phyloP scores from a whole-genome alignment of 1,140 invertebrate genomes.

The Homarus americanus region DNA sequence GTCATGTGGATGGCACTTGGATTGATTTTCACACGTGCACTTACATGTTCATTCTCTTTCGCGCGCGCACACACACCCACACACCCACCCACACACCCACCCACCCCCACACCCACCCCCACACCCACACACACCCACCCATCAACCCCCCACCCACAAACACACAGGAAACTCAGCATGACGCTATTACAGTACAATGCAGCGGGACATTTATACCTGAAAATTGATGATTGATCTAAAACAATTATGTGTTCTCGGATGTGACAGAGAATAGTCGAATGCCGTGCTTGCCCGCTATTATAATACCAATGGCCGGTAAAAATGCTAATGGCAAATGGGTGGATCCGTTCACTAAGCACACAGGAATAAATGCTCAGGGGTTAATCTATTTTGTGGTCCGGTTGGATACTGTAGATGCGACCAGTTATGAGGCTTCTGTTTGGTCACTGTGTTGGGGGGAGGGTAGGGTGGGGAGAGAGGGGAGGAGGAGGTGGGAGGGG shows the following conservation, averaged over 20 bases:
- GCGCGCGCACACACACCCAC: too few relatives aligned
- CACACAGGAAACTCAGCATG: neutral
- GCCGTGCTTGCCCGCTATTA: neutral
- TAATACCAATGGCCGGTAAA: neutral
- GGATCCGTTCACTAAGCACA: neutral
- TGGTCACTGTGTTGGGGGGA: too few relatives aligned
- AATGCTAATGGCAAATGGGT: constrained; percentile 12
- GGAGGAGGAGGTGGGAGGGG: neutral
- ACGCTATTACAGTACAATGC: neutral
- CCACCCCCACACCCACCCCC: too few relatives aligned
- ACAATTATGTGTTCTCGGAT: neutral
- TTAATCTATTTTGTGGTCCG: neutral
- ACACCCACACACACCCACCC: neutral
- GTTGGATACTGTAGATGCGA: neutral
- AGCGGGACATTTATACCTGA: neutral
- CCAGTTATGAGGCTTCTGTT: too few relatives aligned
- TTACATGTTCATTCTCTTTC: too few relatives aligned
- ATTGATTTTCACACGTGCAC: too few relatives aligned
- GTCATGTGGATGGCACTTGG: too few relatives aligned
- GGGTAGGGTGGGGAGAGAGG: neutral
- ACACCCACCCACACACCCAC: too few relatives aligned
- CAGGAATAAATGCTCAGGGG: neutral
- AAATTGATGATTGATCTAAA: constrained; percentile 1
- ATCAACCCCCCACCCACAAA: neutral
- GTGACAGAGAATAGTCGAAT: neutral